A percentile compares a stretch with the other conserved stretches of the same genome.
Conservation (phyloP, 92 coral and sea anemone genomes). For the Umimayanthus chanpuru region DNA sequence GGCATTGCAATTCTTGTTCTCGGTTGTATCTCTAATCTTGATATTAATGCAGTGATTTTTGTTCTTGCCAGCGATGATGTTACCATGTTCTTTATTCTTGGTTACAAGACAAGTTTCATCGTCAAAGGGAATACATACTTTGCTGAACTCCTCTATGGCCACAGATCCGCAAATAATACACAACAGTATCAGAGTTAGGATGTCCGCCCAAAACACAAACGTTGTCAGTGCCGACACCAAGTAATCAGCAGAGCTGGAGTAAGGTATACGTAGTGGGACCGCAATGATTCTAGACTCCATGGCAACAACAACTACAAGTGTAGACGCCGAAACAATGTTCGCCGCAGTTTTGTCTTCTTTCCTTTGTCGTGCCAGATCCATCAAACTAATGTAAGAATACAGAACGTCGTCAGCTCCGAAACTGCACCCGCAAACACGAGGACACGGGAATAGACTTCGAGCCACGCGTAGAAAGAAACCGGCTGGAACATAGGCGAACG, state of each 20-base stretch:
- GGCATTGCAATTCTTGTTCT: background rate
- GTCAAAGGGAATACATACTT: background rate
- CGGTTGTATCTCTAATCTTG: background rate
- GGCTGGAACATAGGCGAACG: background rate
- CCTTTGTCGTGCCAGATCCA: background rate
- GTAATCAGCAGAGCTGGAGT: background rate
- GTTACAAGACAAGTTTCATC: background rate
- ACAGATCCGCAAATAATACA: background rate
- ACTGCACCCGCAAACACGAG: background rate
- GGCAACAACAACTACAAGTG: background rate
- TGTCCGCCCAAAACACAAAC: background rate
- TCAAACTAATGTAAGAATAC: background rate
- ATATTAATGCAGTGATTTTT: background rate
- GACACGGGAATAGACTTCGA: background rate
- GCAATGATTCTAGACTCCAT: background rate
- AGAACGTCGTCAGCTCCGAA: background rate
- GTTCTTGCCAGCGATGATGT: background rate
- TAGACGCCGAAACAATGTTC: no score
- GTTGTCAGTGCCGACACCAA: background rate
- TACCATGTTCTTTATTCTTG: background rate
- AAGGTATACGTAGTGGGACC: background rate
- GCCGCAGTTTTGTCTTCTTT: background rate
- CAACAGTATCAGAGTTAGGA: background rate
- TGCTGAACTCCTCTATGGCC: background rate
- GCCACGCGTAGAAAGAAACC: slow-evolving; percentile 1